phyloP scores from a whole-genome alignment of 2,888 invertebrate species.

The Trachelus iudaicus region DNA sequence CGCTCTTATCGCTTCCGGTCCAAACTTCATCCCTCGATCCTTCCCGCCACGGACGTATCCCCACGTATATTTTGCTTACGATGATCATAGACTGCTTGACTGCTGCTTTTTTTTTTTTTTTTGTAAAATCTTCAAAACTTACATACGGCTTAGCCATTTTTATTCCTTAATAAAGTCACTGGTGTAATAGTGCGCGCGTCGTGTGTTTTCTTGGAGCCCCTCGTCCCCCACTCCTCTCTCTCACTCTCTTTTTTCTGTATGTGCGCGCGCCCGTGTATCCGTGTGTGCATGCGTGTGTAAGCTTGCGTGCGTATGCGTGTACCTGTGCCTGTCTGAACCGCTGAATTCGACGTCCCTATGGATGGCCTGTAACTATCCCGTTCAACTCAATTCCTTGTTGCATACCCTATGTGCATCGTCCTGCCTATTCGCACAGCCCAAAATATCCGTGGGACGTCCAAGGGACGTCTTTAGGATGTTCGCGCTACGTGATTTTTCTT shows the following conservation, averaged over 20 bases:
- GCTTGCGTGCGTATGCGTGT: neutral
- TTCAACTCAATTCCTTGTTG: too few species aligned
- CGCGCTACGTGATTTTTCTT: constrained; percentile 6
- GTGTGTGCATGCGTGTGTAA: neutral
- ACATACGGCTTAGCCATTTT: constrained; percentile 32
- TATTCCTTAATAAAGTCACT: constrained; percentile 26
- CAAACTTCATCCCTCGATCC: too few species aligned
- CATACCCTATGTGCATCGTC: too few species aligned
- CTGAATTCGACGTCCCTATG: neutral
- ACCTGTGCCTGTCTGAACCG: neutral
- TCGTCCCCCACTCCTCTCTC: too few species aligned
- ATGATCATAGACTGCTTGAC: neutral
- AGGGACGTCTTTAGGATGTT: neutral
- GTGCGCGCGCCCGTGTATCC: too few species aligned
- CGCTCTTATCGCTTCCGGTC: neutral
- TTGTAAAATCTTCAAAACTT: constrained; percentile 59
- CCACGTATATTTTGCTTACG: neutral
- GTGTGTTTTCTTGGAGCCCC: neutral
- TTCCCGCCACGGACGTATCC: neutral
- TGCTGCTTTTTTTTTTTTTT: constrained; percentile 20
- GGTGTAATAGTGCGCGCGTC: neutral
- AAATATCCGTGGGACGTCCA: neutral
- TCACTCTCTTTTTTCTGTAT: too few species aligned
- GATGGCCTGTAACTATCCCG: too few species aligned
- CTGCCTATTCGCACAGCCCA: too few species aligned